phyloP scores from a whole-genome alignment of 2,888 invertebrate genomes.

The Thera britannica region DNA sequence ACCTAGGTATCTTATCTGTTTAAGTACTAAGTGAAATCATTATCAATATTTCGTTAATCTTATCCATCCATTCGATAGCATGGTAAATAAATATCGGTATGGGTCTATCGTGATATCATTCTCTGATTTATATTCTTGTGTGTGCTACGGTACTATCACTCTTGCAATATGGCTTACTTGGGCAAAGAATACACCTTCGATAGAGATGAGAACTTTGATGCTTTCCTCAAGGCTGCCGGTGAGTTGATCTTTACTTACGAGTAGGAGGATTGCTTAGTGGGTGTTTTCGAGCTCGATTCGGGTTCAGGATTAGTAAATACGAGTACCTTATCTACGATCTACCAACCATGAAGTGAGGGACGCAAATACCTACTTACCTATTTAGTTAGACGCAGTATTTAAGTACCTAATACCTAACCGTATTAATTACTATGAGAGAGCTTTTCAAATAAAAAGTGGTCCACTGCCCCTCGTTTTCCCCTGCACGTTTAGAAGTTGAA shows the following conservation, averaged over 20 bases:
- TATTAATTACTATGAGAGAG: too few species aligned
- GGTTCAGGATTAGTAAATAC: too few species aligned
- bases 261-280: not conserved
- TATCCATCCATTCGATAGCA: not conserved
- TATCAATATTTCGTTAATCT: not conserved
- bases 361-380: too few species aligned
- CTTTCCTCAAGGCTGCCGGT: conserved; percentile 51
- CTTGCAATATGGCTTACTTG: conserved; percentile 50
- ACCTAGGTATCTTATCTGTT: too few species aligned
- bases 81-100: not conserved
- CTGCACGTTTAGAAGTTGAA: too few species aligned
- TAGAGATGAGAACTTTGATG: conserved; percentile 54
- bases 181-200: conserved; percentile 50
- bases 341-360: too few species aligned
- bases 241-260: conserved; percentile 20
- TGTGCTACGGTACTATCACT: conserved; percentile 1
- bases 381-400: too few species aligned
- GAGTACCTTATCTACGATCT: too few species aligned
- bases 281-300: too few species aligned
- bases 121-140: not conserved
- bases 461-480: too few species aligned
- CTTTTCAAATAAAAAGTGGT: too few species aligned
- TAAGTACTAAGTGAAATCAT: not conserved
- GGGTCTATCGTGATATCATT: not conserved
- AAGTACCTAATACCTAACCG: not conserved